Conservation (phyloP, 2,113 vertebrate species). For the Sialia sialis region DNA sequence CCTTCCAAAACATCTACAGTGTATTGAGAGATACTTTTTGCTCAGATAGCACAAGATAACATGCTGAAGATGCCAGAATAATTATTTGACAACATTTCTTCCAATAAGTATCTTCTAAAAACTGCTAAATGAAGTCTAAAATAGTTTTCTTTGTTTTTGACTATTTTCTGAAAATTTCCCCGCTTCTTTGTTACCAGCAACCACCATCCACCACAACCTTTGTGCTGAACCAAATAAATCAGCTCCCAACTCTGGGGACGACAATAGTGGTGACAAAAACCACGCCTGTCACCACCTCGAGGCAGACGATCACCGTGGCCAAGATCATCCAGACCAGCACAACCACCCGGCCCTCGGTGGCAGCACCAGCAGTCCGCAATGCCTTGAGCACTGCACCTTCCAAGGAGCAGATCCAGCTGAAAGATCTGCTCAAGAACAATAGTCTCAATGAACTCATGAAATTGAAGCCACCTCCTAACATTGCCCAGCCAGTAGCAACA, state of each 20-base stretch:
- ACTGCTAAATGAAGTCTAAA: neutral
- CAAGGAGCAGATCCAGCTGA: constrained; percentile 90
- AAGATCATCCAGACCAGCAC: constrained; percentile 91
- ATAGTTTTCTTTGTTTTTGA: neutral
- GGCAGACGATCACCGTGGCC: constrained; percentile 94
- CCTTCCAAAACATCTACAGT: fast-evolving
- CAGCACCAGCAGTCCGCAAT: constrained; percentile 74
- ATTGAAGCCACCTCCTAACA: constrained; percentile 94
- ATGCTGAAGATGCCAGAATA: no score
- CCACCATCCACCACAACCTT: constrained; percentile 97
- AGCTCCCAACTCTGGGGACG: constrained; percentile 90
- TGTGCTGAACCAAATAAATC: constrained; percentile 98
- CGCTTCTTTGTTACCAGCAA: constrained; percentile 69
- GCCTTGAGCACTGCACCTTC: constrained; percentile 77
- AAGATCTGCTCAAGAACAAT: constrained; percentile 90
- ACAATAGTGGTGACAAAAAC: constrained; percentile 90
- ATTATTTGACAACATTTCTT: neutral
- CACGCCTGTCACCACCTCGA: constrained; percentile 81
- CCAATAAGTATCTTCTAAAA: neutral
- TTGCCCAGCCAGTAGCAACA: constrained; percentile 92
- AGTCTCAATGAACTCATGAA: constrained; percentile 98
- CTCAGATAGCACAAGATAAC: neutral
- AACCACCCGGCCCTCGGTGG: constrained; percentile 74
- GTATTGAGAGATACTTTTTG: neutral
- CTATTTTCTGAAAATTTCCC: neutral